These are phyloP conservation scores for Todus mexicanus DNA, from an alignment of 2,797 vertebrate genomes.

Conservation along the genomic window DNA sequence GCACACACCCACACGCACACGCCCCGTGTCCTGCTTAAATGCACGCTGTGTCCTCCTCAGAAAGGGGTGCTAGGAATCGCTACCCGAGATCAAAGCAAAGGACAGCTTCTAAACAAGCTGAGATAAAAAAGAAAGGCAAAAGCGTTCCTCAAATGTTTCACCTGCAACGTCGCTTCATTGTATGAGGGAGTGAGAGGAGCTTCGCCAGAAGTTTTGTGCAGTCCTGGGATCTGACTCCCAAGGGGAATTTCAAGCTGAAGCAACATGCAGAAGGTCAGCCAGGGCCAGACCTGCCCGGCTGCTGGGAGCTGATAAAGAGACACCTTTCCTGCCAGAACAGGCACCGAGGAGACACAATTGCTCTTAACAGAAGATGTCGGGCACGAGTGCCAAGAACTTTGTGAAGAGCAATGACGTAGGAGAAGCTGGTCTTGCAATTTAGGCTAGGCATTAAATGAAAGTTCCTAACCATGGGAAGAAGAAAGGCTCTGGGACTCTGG, in stretches of 20 bases:
- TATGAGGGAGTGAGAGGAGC: background rate
- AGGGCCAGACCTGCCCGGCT: background rate
- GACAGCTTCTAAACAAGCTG: background rate
- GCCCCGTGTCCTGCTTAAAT: background rate
- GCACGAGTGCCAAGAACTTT: background rate
- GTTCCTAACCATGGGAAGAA: background rate
- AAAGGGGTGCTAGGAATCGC: background rate
- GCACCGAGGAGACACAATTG: background rate
- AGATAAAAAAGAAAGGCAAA: background rate
- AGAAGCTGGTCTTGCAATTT: background rate
- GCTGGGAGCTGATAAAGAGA: background rate
- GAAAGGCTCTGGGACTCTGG: background rate
- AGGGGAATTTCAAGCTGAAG: background rate
- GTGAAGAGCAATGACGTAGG: background rate
- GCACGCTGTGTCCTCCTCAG: background rate
- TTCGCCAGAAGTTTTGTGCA: background rate
- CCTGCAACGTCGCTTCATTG: background rate
- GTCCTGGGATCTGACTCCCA: background rate
- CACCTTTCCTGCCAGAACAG: background rate
- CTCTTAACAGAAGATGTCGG: accelerated
- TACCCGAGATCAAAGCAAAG: background rate
- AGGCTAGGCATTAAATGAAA: background rate
- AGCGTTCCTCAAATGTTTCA: background rate
- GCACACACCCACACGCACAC: accelerated
- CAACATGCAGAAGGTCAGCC: background rate